Base-by-base conservation (phyloP, 2,113 vertebrate species). In the Brachyhypopomus occidentalis region DNA sequence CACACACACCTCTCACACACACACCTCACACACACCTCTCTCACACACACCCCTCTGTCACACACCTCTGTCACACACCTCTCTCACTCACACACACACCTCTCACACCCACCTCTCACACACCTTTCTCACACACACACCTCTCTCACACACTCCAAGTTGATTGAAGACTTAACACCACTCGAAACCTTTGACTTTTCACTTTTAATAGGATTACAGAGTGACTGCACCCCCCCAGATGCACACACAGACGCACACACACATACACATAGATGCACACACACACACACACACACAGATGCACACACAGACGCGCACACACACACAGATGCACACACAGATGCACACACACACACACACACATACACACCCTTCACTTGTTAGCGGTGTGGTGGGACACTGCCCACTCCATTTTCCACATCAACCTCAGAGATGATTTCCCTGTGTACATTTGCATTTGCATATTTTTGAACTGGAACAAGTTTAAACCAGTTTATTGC, bases 171-270 rank as follows among this genome's bases (percentile, higher is more conserved):
- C 85, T 79, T 84, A 71, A 81, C 72, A 72, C 80, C 83, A 77
- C 64, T 85, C 78, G 59, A 84, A 78, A 87, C 85, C 81, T 79
- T 71, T 69, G 8, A 82, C 72, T n/a, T n/a, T n/a, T 75, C 63
- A 38, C 58, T 27, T 79, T 84, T 81, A 89, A 89, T 77, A 69
- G 82, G 86, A 85, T 86, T 52, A 89, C 52, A 63, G 17, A 23
- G 30, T 17, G 74, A 67, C n/a, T 69, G 66, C 52, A 56, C 36
- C 36, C 20, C 60, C 60, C 8, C 22, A 23, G 34, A 0, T 4
- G 34, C n/a, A 9, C 88, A 88, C 76, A 82, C 82, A 23, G 38
- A 25, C 41, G 5, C 11, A 25, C 59, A 64, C 52, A 77, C 63
- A 79, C 30, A 22, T 4, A 22, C 41, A 80, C 71, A 36, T 52